Conservation (phyloP, 2,113 vertebrate genomes). For the Nibea albiflora region DNA sequence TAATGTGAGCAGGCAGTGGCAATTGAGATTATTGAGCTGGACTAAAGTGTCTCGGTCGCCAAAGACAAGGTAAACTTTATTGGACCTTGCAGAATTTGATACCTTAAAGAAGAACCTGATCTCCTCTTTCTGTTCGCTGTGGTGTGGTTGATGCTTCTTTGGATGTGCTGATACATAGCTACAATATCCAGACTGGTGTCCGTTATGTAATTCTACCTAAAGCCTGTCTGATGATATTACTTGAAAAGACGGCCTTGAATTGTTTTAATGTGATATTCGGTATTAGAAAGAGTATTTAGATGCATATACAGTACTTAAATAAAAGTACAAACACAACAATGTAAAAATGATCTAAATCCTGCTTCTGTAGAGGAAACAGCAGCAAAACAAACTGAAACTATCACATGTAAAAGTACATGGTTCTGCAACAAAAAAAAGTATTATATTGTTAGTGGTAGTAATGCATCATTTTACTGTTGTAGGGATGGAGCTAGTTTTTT, state of each 20-base stretch:
- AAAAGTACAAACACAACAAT: not conserved
- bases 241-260: constrained; percentile 34
- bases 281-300: not conserved
- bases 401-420: not conserved
- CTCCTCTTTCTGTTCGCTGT: constrained; percentile 43
- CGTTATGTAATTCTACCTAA: constrained; percentile 58
- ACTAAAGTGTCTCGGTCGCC: constrained; percentile 46
- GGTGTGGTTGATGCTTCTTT: constrained; percentile 56
- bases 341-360: not conserved
- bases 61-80: constrained; percentile 59
- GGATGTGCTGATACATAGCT: constrained; percentile 70
- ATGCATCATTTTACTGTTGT: not conserved
- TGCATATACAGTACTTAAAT: not conserved
- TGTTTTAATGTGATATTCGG: constrained; percentile 6
- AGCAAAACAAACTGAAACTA: not conserved
- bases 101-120: constrained; percentile 63
- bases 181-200: constrained; percentile 52
- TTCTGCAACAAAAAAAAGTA: not conserved
- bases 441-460: not conserved
- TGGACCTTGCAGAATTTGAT: constrained; percentile 77
- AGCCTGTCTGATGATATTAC: constrained; percentile 41
- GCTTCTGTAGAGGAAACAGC: not conserved
- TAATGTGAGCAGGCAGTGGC: constrained; percentile 65
- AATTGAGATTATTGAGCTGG: constrained; percentile 68
- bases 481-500: no score